Conservation (phyloP, 2,888 invertebrate genomes). For the Byasa hedistus region DNA sequence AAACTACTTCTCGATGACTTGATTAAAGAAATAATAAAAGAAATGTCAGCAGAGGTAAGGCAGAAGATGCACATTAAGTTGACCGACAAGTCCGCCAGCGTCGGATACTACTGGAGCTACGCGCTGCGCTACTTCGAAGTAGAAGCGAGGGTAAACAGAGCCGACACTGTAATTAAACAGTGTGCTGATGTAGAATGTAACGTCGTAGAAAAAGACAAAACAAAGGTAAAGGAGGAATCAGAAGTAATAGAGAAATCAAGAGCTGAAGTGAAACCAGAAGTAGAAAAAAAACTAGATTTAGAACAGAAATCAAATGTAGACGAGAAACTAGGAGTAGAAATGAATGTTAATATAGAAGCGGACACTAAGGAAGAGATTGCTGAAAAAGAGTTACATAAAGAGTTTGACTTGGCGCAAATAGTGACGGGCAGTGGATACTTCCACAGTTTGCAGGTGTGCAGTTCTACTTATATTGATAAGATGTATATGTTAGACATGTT, state of each 20-base stretch:
- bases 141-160: conserved; percentile 4
- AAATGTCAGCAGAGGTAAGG: conserved; percentile 29
- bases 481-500: no score
- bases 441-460: conserved; percentile 53
- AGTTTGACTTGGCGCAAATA: conserved; percentile 35
- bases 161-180: no score
- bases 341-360: not conserved
- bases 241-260: no score
- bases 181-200: no score
- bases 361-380: not conserved
- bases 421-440: conserved; percentile 51
- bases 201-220: no score
- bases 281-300: no score
- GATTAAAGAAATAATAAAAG: conserved; percentile 40
- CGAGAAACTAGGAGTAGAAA: not conserved
- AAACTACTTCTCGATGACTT: conserved; percentile 39
- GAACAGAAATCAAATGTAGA: not conserved
- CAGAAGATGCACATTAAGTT: conserved; percentile 29
- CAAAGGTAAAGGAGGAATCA: no score
- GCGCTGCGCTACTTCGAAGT: conserved; percentile 37
- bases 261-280: no score
- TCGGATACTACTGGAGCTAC: conserved; percentile 54
- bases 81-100: conserved; percentile 32
- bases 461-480: no score
- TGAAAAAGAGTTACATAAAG: not conserved